phyloP scores from a whole-genome alignment of 2,888 invertebrate genomes.

The Morinoia aosen region DNA sequence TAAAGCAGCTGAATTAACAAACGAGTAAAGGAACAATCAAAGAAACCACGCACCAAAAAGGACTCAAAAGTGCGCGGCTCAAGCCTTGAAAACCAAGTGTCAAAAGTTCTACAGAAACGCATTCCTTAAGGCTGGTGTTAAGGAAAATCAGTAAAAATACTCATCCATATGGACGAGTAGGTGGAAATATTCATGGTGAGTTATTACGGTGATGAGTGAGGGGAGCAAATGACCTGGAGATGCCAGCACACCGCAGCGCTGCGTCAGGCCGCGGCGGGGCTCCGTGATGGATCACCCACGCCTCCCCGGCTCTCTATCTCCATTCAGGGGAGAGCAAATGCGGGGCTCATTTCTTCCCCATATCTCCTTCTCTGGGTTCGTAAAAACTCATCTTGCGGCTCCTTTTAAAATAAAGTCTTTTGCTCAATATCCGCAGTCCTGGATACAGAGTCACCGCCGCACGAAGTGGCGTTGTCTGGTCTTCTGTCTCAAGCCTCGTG shows the following conservation, averaged over 20 bases:
- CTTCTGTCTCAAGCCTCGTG: neutral
- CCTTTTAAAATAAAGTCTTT: neutral
- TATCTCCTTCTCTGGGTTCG: neutral
- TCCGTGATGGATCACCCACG: neutral
- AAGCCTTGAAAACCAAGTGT: no score
- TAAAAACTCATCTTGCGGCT: neutral
- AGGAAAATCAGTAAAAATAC: neutral
- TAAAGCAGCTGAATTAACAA: neutral
- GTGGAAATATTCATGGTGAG: constrained; percentile 3
- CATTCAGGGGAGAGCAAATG: neutral
- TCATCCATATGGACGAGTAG: neutral
- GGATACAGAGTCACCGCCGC: neutral
- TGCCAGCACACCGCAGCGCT: neutral
- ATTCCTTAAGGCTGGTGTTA: neutral
- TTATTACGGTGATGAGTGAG: neutral
- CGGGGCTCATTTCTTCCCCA: neutral
- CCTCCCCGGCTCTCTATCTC: neutral
- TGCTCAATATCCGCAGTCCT: neutral
- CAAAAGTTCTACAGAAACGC: neutral
- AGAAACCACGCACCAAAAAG: no score
- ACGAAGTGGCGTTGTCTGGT: neutral
- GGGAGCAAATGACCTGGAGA: neutral
- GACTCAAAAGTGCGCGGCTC: no score
- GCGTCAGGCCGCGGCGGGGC: neutral
- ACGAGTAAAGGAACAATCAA: neutral